These are phyloP conservation scores for Peromyscus attwateri DNA, from an alignment of 2,797 vertebrate species.

Conservation along the genomic window DNA sequence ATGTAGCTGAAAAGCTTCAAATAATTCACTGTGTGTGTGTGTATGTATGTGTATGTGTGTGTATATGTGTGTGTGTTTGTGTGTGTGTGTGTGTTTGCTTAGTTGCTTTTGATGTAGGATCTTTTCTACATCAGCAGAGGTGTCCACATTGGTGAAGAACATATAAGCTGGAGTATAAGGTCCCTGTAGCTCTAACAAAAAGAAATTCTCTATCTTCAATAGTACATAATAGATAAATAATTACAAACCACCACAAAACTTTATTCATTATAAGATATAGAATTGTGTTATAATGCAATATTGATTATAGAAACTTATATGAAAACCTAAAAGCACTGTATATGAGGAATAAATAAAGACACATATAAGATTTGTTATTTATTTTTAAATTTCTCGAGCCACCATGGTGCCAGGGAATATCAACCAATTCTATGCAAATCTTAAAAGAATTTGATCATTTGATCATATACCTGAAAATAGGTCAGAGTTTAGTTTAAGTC, in stretches of 20 bases:
- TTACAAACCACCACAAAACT: conserved; percentile 14
- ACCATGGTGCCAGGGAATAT: background rate
- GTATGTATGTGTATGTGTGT: too few relatives aligned
- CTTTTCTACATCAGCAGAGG: background rate
- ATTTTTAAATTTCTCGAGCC: conserved; percentile 37
- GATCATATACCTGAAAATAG: conserved; percentile 10
- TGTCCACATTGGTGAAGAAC: background rate
- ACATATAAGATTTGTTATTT: background rate
- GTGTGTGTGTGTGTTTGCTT: background rate
- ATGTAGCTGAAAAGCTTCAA: background rate
- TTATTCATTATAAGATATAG: conserved; percentile 21
- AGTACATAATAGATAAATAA: background rate
- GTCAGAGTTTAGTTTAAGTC: background rate
- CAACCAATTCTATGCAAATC: background rate
- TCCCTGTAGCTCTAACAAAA: conserved; percentile 24
- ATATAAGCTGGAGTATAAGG: background rate
- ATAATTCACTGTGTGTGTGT: too few relatives aligned
- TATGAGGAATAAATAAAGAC: conserved; percentile 2
- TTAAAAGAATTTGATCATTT: background rate
- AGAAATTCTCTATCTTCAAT: background rate
- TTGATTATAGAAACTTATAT: conserved; percentile 52
- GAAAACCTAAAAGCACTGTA: conserved; percentile 8
- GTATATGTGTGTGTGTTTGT: too few relatives aligned
- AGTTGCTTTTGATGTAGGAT: background rate
- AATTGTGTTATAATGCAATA: background rate